Conservation (phyloP, 2,888 invertebrate genomes). For the Catocala fraxini region DNA sequence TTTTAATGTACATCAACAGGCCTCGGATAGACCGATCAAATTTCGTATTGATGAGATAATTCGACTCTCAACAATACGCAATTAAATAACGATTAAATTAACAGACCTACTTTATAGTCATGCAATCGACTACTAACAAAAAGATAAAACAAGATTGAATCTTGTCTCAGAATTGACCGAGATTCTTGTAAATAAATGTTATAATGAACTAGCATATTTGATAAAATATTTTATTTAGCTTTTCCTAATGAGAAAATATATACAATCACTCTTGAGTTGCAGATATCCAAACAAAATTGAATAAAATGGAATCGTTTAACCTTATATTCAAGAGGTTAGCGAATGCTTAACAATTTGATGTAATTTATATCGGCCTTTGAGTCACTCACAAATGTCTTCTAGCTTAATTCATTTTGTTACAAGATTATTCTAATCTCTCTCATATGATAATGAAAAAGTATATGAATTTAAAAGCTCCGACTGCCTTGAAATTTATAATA, state of each 20-base stretch:
- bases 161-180: background rate
- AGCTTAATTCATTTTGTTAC: background rate
- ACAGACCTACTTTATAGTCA: background rate
- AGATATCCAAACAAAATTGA: constrained; percentile 6
- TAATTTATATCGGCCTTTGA: constrained; percentile 8
- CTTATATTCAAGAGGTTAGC: background rate
- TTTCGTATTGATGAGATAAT: background rate
- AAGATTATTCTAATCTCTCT: constrained; percentile 1
- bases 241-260: background rate
- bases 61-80: no score
- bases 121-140: background rate
- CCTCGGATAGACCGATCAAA: background rate
- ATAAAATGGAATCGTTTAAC: constrained; percentile 3
- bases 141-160: background rate
- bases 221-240: constrained; percentile 1
- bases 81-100: background rate
- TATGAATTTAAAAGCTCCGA: background rate
- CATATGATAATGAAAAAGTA: background rate
- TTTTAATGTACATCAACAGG: background rate
- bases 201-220: background rate
- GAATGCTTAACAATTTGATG: constrained; percentile 1
- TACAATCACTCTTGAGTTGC: background rate
- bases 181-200: background rate
- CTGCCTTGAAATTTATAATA: constrained; percentile 2
- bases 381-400: background rate